Evolutionary conservation across 2,888 invertebrate genomes (phyloP).

Genomic region (Sminthurides aquaticus): DNA sequence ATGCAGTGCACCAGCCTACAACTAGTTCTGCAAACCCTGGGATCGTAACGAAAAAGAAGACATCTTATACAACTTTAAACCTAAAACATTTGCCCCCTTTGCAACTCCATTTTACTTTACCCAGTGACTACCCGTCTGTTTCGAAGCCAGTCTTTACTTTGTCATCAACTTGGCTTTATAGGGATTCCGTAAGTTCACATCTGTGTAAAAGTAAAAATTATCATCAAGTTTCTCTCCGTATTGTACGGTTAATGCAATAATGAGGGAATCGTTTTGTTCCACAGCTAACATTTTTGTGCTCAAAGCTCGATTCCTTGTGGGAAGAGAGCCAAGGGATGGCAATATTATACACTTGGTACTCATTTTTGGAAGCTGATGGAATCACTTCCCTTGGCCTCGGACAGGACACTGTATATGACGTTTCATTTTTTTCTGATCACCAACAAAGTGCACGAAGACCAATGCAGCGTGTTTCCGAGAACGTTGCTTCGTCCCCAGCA

Average conservation of each 20-base stretch:
- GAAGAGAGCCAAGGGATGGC: constrained; percentile 50
- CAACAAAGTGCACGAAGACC: background rate
- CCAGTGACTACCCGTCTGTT: constrained; percentile 52
- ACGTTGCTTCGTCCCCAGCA: background rate
- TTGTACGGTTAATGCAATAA: too few relatives aligned
- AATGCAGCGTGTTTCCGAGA: background rate
- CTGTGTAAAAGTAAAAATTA: too few relatives aligned
- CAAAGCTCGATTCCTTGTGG: constrained; percentile 53
- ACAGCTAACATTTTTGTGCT: constrained; percentile 49
- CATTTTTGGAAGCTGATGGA: constrained; percentile 52
- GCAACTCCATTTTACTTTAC: constrained; percentile 51
- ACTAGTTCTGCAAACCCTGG: background rate
- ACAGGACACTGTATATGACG: constrained; percentile 43
- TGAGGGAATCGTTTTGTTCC: too few relatives aligned
- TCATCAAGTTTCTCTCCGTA: too few relatives aligned
- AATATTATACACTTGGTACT: constrained; percentile 53
- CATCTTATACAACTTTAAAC: background rate
- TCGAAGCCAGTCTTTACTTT: constrained; percentile 52
- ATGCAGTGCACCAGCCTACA: background rate
- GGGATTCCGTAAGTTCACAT: constrained; percentile 47
- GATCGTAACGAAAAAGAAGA: background rate
- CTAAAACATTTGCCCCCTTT: constrained; percentile 51
- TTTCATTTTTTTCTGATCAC: constrained; percentile 39
- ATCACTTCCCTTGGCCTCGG: constrained; percentile 47
- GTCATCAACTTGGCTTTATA: constrained; percentile 53